Evolutionary conservation across 1,140 invertebrate species (phyloP).

Genomic region (Drosophila orosa): DNA sequence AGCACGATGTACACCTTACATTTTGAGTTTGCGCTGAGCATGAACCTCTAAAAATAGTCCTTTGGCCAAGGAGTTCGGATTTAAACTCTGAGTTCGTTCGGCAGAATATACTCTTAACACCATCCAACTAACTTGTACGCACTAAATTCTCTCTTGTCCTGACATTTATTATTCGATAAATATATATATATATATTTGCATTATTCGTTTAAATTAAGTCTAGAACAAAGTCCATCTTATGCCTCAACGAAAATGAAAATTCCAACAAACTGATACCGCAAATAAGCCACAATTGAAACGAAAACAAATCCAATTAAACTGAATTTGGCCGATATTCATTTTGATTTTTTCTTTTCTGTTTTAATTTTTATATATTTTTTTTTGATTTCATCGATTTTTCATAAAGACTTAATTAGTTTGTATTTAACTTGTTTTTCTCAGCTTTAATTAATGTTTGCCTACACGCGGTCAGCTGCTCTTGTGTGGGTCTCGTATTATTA

Average conservation of each 20-base stretch:
- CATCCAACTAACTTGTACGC: constrained; percentile 64
- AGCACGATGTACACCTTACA: constrained; percentile 1
- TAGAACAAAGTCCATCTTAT: constrained; percentile 62
- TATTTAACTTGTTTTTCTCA: constrained; percentile 43
- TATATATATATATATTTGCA: constrained; percentile 35
- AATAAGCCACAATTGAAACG: constrained; percentile 67
- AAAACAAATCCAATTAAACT: constrained; percentile 67
- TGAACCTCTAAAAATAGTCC: constrained; percentile 54
- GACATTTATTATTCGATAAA: constrained; percentile 46
- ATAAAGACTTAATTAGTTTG: constrained; percentile 58
- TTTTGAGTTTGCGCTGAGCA: constrained; percentile 15
- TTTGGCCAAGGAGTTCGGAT: constrained; percentile 33
- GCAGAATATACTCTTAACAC: constrained; percentile 36
- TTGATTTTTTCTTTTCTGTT: constrained; percentile 19
- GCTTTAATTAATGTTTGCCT: constrained; percentile 73
- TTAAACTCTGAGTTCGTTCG: constrained; percentile 28
- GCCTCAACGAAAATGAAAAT: constrained; percentile 46
- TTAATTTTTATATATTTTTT: constrained; percentile 15
- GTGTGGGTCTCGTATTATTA: constrained; percentile 50
- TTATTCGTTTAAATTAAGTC: constrained; percentile 50
- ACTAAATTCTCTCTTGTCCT: constrained; percentile 48
- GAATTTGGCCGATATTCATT: constrained; percentile 49
- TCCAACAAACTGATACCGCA: constrained; percentile 32
- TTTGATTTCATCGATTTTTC: constrained; percentile 48
- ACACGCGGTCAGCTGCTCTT: constrained; percentile 39